Conservation (phyloP, 2,888 invertebrate species). For the Rutpela maculata region DNA sequence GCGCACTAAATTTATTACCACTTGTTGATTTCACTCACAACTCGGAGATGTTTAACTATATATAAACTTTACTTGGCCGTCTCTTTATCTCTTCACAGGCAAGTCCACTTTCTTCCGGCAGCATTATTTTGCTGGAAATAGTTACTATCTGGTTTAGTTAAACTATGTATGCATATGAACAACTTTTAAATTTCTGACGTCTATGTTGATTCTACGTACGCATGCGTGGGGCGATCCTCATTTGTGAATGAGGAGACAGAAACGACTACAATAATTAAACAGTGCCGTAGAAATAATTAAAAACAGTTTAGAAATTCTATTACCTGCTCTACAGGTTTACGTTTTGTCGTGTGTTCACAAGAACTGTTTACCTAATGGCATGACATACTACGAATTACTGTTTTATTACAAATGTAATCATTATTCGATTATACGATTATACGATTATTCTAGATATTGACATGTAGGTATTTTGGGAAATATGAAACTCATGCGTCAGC, state of each 20-base stretch:
- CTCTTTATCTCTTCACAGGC: conserved; percentile 33
- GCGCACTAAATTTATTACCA: conserved; percentile 2
- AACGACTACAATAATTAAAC: conserved; percentile 41
- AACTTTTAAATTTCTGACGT: conserved; percentile 64
- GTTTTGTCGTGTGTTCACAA: conserved; percentile 1
- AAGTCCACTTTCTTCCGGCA: conserved; percentile 57
- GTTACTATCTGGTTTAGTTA: conserved; percentile 49
- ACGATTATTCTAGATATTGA: neutral
- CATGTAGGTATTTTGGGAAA: neutral
- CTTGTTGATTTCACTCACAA: conserved; percentile 9
- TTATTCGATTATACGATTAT: neutral
- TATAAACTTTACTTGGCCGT: conserved; percentile 13
- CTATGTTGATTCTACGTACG: conserved; percentile 49
- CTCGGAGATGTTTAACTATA: neutral
- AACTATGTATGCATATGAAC: conserved; percentile 52
- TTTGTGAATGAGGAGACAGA: conserved; percentile 55
- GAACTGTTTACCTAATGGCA: conserved; percentile 1
- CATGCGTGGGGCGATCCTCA: conserved; percentile 57
- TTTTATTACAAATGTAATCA: neutral
- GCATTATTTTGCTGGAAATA: conserved; percentile 45
- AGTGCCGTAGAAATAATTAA: conserved; percentile 44
- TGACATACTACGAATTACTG: conserved; percentile 7
- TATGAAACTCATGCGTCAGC: neutral
- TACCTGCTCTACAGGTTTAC: conserved; percentile 15
- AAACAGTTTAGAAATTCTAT: conserved; percentile 21